Conservation (phyloP, 2,797 vertebrate species). For the Neoniphon sammara region DNA sequence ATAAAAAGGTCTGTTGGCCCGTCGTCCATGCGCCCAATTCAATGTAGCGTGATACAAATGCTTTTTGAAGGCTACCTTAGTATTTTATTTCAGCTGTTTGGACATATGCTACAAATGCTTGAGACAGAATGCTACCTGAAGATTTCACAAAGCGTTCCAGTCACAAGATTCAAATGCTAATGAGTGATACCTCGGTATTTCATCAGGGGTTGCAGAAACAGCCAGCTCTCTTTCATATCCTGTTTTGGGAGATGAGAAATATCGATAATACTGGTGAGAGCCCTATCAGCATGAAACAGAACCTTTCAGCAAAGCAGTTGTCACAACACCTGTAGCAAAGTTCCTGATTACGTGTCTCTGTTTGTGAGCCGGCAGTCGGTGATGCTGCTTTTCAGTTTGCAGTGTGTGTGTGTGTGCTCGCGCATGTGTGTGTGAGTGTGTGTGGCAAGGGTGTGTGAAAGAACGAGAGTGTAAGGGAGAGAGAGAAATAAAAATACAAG, state of each 20-base stretch:
- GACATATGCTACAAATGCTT: slow-evolving; percentile 22
- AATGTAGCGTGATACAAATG: background rate
- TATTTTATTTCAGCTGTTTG: slow-evolving; percentile 25
- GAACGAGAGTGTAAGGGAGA: background rate
- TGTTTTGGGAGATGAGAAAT: slow-evolving; percentile 74
- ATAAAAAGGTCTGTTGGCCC: slow-evolving; percentile 10
- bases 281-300: slow-evolving; percentile 65
- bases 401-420: background rate
- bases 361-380: slow-evolving; percentile 44
- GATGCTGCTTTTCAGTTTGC: slow-evolving; percentile 12
- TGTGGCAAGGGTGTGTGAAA: background rate
- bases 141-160: slow-evolving; percentile 42
- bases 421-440: background rate
- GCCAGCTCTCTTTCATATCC: slow-evolving; percentile 71
- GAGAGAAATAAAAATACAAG: background rate
- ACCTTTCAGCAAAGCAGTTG: slow-evolving; percentile 53
- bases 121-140: slow-evolving; percentile 32
- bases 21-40: background rate
- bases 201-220: slow-evolving; percentile 54
- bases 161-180: slow-evolving; percentile 27
- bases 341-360: slow-evolving; percentile 61
- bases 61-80: background rate
- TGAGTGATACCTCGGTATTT: slow-evolving; percentile 51
- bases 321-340: slow-evolving; percentile 65
- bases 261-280: slow-evolving; percentile 64